Evolutionary conservation across 2,888 invertebrate genomes (phyloP).

Genomic region (Catocala nupta): DNA sequence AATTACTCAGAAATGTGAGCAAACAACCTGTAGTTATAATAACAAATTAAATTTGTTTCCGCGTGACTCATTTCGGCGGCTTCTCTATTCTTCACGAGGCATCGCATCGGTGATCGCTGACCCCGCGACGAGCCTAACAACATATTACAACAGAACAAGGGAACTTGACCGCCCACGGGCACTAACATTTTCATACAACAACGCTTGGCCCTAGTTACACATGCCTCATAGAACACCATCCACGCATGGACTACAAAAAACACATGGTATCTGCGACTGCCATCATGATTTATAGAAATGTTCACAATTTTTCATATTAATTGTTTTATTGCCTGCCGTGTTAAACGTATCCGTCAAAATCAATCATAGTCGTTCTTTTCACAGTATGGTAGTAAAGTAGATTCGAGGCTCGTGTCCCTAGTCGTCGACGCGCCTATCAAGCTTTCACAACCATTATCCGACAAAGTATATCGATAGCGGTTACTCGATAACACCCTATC

Average conservation of each 20-base stretch:
- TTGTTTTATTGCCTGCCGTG: conserved; percentile 39
- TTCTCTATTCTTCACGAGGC: conserved; percentile 65
- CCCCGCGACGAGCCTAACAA: conserved; percentile 69
- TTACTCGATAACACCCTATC: conserved; percentile 68
- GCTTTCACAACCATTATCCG: conserved; percentile 75
- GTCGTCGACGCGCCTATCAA: conserved; percentile 50
- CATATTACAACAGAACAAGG: conserved; percentile 68
- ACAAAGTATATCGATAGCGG: conserved; percentile 60
- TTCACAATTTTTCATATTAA: conserved; percentile 24
- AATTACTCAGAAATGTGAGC: conserved; percentile 74
- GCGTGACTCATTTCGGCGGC: conserved; percentile 71
- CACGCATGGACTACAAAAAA: conserved; percentile 18
- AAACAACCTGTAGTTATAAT: conserved; percentile 71
- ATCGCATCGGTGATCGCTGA: conserved; percentile 73
- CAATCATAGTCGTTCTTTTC: conserved; percentile 66
- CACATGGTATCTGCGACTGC: conserved; percentile 53
- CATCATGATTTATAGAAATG: conserved; percentile 47
- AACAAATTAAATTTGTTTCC: conserved; percentile 66
- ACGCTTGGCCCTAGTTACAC: conserved; percentile 51
- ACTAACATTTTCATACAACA: conserved; percentile 62
- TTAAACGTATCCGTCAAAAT: conserved; percentile 57
- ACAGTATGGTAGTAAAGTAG: conserved; percentile 41
- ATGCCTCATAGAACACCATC: conserved; percentile 28
- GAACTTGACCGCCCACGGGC: conserved; percentile 82
- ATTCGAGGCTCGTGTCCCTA: conserved; percentile 53